Evolutionary conservation across 2,113 vertebrate genomes (phyloP).

Genomic region (Microcebus tavaratra): DNA sequence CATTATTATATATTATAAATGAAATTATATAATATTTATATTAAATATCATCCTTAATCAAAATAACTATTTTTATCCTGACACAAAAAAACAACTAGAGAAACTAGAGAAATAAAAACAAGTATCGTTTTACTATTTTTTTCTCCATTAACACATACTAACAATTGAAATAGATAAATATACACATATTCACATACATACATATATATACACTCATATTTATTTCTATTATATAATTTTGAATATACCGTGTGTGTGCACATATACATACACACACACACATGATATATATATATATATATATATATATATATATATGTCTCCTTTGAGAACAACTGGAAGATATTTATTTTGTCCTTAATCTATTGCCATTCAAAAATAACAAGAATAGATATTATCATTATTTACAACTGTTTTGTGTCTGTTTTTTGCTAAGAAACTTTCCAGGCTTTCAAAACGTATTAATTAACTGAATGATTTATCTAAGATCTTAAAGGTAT

Average conservation of each 20-base stretch:
- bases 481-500: background rate
- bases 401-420: no score
- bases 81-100: background rate
- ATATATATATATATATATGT: no score
- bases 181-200: background rate
- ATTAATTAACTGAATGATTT: background rate
- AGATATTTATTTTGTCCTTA: background rate
- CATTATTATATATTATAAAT: background rate
- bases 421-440: background rate
- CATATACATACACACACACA: no score
- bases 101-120: background rate
- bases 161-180: background rate
- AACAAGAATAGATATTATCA: no score
- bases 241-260: background rate
- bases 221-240: background rate
- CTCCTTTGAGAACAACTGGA: background rate
- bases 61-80: background rate
- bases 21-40: background rate
- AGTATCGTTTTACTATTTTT: background rate
- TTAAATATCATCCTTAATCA: background rate
- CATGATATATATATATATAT: background rate
- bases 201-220: background rate
- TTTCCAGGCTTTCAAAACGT: background rate
- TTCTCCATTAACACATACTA: background rate
- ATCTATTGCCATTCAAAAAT: no score